Conservation (phyloP, 1,140 invertebrate species). For the Lasaia peninsularis region DNA sequence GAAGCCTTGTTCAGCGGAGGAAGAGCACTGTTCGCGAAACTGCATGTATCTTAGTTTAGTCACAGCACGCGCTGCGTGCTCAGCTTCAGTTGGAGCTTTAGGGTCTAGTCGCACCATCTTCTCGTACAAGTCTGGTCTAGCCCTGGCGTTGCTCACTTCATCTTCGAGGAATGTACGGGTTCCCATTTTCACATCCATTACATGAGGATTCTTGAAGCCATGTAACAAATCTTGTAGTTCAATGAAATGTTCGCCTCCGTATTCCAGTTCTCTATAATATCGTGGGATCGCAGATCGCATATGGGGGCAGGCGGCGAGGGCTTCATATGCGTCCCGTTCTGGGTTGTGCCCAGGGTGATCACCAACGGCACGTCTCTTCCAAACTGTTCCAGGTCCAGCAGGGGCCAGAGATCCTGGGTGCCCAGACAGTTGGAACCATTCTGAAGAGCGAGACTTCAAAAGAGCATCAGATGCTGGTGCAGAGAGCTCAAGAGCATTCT, state of each 20-base stretch:
- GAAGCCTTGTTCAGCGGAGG: slow-evolving; percentile 94
- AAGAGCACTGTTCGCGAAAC: slow-evolving; percentile 95
- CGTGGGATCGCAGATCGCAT: slow-evolving; percentile 89
- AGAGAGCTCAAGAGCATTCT: slow-evolving; percentile 95
- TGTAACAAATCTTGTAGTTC: slow-evolving; percentile 93
- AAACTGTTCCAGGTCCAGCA: slow-evolving; percentile 94
- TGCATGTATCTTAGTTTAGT: slow-evolving; percentile 97
- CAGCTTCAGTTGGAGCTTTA: slow-evolving; percentile 88
- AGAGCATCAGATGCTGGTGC: slow-evolving; percentile 93
- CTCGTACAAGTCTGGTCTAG: slow-evolving; percentile 88
- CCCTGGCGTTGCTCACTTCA: slow-evolving; percentile 91
- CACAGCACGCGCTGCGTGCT: slow-evolving; percentile 87
- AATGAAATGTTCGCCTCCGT: slow-evolving; percentile 92
- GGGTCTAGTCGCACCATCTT: slow-evolving; percentile 97
- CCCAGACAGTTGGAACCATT: slow-evolving; percentile 96
- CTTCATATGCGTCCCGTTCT: slow-evolving; percentile 88
- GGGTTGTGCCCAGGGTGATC: slow-evolving; percentile 84
- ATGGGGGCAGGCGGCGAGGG: slow-evolving; percentile 85
- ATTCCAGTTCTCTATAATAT: slow-evolving; percentile 91
- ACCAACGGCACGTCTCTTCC: slow-evolving; percentile 89
- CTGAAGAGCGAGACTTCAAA: slow-evolving; percentile 82
- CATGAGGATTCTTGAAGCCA: slow-evolving; percentile 90
- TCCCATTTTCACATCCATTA: slow-evolving; percentile 97
- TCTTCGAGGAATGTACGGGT: slow-evolving; percentile 95
- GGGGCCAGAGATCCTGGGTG: slow-evolving; percentile 95